Evolutionary conservation across 2,797 vertebrate genomes (phyloP).

Genomic region (Mustela erminea): DNA sequence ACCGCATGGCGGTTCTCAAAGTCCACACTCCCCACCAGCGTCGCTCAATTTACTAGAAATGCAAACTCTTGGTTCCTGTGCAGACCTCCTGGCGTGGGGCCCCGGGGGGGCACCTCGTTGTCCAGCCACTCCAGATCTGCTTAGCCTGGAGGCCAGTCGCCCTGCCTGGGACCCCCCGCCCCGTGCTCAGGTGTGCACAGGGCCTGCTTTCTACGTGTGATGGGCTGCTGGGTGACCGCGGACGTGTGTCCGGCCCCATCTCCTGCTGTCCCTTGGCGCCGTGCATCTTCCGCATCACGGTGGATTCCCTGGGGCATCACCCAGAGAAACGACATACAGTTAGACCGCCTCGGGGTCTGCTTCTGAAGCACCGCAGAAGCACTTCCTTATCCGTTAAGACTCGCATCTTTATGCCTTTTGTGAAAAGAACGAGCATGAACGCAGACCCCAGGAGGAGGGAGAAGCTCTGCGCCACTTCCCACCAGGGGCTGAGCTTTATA

Average conservation of each 20-base stretch:
- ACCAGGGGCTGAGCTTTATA: not conserved
- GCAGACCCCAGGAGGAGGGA: not conserved
- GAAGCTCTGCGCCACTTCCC: not conserved
- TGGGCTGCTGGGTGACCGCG: not conserved
- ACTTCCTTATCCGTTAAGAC: not conserved
- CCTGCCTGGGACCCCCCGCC: not conserved
- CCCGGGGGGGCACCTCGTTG: not conserved
- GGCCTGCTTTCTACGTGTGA: not conserved
- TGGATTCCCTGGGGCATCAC: not conserved
- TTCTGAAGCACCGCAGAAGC: not conserved
- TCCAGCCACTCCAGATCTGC: not conserved
- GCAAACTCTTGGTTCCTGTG: not conserved
- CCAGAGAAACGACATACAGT: not conserved
- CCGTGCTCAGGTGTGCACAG: not conserved
- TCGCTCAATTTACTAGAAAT: not conserved
- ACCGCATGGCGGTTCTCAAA: not conserved
- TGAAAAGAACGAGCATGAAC: not conserved
- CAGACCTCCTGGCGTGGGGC: not conserved
- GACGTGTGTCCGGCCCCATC: not conserved
- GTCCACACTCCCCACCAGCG: not conserved
- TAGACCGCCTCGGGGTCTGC: not conserved
- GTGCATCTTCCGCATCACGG: fast-evolving
- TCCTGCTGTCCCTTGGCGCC: not conserved
- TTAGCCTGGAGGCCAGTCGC: not conserved
- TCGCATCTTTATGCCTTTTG: not conserved